phyloP scores from a whole-genome alignment of 2,888 invertebrate genomes.

The Lasioglossum figueresi region DNA sequence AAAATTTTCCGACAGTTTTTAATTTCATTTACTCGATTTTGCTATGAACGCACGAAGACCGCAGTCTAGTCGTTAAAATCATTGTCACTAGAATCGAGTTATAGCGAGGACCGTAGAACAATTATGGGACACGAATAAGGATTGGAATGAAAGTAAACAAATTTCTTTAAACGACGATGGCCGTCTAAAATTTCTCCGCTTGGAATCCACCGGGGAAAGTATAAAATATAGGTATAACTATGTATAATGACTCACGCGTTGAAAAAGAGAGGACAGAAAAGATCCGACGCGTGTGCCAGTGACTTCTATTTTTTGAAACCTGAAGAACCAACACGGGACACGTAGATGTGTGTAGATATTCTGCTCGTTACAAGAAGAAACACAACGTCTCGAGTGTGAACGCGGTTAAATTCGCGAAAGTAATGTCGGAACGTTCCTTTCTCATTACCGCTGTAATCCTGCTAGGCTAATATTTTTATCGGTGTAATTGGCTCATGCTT shows the following conservation, averaged over 20 bases:
- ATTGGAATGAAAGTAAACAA: constrained; percentile 40
- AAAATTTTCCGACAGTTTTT: too few species aligned
- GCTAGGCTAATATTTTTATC: not conserved
- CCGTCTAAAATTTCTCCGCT: constrained; percentile 45
- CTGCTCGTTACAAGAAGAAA: not conserved
- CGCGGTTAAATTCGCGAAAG: constrained; percentile 42
- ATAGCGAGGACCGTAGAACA: not conserved
- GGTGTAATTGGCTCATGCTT: not conserved
- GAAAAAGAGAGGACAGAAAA: constrained; percentile 20
- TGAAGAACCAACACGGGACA: not conserved
- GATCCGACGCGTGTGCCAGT: not conserved
- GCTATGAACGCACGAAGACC: too few species aligned
- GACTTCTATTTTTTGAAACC: constrained; percentile 23
- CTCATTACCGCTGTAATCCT: not conserved
- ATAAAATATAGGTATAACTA: constrained; percentile 40
- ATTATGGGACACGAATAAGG: not conserved
- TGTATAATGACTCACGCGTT: constrained; percentile 2
- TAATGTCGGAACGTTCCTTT: not conserved
- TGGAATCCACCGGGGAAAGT: constrained; percentile 48
- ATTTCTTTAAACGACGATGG: constrained; percentile 15
- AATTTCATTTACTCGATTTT: too few species aligned
- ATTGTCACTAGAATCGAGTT: not conserved
- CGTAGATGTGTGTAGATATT: not conserved
- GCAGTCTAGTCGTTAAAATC: too few species aligned
- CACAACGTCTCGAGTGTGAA: constrained; percentile 5